These are phyloP conservation scores for Tenrec ecaudatus DNA, from an alignment of 2,113 vertebrate species.

Conservation along the genomic window DNA sequence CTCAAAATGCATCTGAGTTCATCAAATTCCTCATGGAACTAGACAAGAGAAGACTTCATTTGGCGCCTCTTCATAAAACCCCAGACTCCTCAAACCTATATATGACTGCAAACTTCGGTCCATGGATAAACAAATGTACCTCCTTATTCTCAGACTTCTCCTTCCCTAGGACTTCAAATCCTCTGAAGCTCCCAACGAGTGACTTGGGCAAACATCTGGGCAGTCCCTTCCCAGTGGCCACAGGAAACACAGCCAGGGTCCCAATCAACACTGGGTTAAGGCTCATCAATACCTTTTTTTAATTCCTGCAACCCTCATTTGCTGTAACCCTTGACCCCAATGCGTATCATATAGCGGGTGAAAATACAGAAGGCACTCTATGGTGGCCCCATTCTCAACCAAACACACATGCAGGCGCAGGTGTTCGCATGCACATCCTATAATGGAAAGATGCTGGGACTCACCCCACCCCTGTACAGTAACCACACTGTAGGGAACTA, in stretches of 20 bases:
- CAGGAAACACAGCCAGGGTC: not conserved
- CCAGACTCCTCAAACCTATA: not conserved
- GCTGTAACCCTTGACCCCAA: not conserved
- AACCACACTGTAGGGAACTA: too few relatives aligned
- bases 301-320: not conserved
- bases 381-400: not conserved
- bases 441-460: not conserved
- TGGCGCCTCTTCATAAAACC: not conserved
- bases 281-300: not conserved
- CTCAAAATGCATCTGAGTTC: not conserved
- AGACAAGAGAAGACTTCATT: not conserved
- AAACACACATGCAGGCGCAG: fast-evolving
- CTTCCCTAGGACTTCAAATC: not conserved
- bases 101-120: not conserved
- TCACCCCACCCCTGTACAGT: fast-evolving
- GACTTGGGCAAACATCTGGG: fast-evolving
- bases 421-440: fast-evolving
- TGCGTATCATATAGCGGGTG: fast-evolving
- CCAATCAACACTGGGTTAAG: not conserved
- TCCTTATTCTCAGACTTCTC: not conserved
- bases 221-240: not conserved
- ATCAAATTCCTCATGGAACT: not conserved
- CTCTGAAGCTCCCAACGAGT: not conserved
- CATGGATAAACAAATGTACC: fast-evolving
- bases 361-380: not conserved